Evolutionary conservation across 2,797 vertebrate species (phyloP), one percentile per base, ranked within the genome.

Genomic region (Pantherophis vulpinus): DNA sequence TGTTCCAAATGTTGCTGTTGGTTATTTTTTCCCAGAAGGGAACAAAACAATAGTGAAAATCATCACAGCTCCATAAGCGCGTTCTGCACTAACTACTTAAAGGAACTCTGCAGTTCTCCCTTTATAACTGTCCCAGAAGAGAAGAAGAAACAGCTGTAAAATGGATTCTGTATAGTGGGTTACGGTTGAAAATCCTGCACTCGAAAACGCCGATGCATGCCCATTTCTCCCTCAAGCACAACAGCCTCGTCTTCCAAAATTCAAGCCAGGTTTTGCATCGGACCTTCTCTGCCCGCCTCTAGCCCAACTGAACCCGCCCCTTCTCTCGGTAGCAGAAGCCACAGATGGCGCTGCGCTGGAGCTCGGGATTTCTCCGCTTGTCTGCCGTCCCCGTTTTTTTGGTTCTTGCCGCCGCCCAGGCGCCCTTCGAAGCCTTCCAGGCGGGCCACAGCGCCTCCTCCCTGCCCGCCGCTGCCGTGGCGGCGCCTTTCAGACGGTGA

Each of bases 401-500:
- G 0, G 4, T 5, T 0, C 16, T 32, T 11, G 3, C 60, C 0
- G 0, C 87, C 1, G 1, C 91, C 9, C 93, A 93, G 63, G 54
- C 70, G 2, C 55, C 54, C 0, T 94, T 93, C 0, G 8, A 37
- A 1, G 94, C 93, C 55, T 93, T 96, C 90, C 93, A n/a, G 0
- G 93, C 94, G 0, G 95, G 96, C 16, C 95, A 93, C 3, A 12
- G 95, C 3, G 47, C 86, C 2, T 66, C 93, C 60, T 94, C 94
- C 1, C 63, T 94, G 56, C 92, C 96, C 0, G 20, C 89, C 0
- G 18, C 94, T 0, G 93, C 92, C 0, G 90, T 0, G 2, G 63
- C 18, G 54, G 95, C 94, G 0, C 55, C 70, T 0, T 89, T 3
- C 42, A 93, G 94, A 58, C 93, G 96, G 96, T 97, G 86, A 95